Base-by-base conservation (phyloP, 2,888 invertebrate genomes). In the Thymelicus sylvestris region DNA sequence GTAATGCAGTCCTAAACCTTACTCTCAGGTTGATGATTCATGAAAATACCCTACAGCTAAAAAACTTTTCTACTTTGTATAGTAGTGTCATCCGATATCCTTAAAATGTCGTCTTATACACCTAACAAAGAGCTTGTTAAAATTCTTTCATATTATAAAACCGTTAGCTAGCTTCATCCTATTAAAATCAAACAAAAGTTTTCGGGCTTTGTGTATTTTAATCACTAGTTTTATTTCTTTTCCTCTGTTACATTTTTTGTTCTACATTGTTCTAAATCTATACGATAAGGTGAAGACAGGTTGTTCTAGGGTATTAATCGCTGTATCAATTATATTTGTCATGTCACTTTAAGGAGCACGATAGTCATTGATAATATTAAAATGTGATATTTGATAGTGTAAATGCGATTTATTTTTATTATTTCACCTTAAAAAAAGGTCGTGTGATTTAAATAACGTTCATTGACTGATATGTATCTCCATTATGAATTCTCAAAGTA, bases 71-170 rank as follows among this genome's bases (percentile, higher is more conserved):
- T 19, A 2, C 24, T 15, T 55, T 24, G 6, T 24, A 55, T 24
- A 10, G 8, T 24, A 24, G 55, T 55, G 7, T 10, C 2, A 4
- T 55, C 50, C 47, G 62, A 71, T 65, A 52, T 44, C 44, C n/a
- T 31, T n/a, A 38, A 31, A 64, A 69, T 69, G 64, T 69, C 48
- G 15, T 44, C 74, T 75, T 19, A 19, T 57, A 44, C 10, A 48
- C 78, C 81, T 81, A 87, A 89, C 90, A 91, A 92, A 89, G 87
- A 79, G 85, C 91, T 92, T 91, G 92, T 92, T 92, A 92, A 92
- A 86, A 92, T 92, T 90, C 91, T 87, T 87, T 81, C 77, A 83
- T 81, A 73, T 72, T 71, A 73, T 72, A 55, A 48, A 48, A 72
- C 75, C 73, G 75, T 75, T 72, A 72, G 59, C 24, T 77, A 76